These are phyloP conservation scores for Corythornis cristatus DNA, from an alignment of 2,113 vertebrate species.

Conservation along the genomic window DNA sequence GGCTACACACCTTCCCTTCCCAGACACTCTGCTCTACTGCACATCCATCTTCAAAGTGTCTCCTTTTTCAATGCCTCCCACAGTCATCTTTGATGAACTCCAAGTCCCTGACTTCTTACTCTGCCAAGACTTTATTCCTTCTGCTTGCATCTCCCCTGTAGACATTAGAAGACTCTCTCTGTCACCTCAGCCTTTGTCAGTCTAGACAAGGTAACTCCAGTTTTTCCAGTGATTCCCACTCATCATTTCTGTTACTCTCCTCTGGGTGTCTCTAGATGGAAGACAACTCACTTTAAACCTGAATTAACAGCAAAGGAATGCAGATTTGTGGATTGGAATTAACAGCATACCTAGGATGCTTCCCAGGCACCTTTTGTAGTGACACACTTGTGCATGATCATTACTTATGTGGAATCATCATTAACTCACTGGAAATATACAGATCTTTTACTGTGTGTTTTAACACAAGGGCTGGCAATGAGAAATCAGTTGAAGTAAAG, in stretches of 20 bases:
- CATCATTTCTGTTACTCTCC: neutral
- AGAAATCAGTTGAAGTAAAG: neutral
- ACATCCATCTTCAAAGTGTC: neutral
- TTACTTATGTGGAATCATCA: neutral
- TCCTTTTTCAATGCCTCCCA: neutral
- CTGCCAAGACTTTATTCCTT: neutral
- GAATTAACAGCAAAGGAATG: neutral
- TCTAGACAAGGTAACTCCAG: neutral
- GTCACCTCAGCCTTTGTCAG: neutral
- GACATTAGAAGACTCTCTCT: neutral
- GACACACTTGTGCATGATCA: neutral
- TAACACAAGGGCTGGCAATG: neutral
- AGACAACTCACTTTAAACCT: neutral
- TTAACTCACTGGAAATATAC: neutral
- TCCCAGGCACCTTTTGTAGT: neutral
- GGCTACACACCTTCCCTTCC: neutral
- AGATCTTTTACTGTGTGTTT: neutral
- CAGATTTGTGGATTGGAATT: neutral
- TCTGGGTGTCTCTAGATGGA: neutral
- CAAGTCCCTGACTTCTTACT: neutral
- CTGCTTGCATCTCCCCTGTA: neutral
- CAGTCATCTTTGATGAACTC: neutral
- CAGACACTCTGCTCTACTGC: neutral
- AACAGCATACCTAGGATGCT: neutral
- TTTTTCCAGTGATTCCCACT: neutral